Evolutionary conservation across 1,140 invertebrate species (phyloP), one percentile per base, ranked within the genome.

Genomic region (Teleopsis dalmanni): DNA sequence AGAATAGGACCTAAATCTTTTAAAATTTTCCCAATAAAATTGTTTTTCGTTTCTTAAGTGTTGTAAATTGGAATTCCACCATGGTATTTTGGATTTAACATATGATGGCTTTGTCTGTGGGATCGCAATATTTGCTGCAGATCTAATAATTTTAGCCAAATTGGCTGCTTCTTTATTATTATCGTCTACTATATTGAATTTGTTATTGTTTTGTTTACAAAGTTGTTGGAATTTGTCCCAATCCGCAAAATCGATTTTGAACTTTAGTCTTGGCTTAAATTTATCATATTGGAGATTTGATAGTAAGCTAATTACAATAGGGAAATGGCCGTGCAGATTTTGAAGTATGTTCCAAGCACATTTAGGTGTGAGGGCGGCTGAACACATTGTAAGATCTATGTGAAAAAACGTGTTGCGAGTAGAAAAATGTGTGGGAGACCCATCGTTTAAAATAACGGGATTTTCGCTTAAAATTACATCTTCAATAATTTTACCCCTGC

Each of bases 311-410:
- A 42, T 13, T 14, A 42, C 27, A 42, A 42, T 42, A 26, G 40
- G 2, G 25, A 25, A 25, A 33, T 31, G 42, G 5, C 42, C 42
- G 22, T 45, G 27, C n/a, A 33, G 29, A 19, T 34, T 31, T 11
- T 45, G 16, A 21, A 34, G n/a, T 21, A 45, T 21, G 18, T 31
- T 23, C 42, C 42, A 45, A 2, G 19, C 21, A 13, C 26, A 31
- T 45, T 45, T 45, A 19, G 42, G 11, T 21, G 42, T 16, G 8
- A 45, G 18, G 22, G 18, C 21, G 18, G 19, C 14, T 10, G 26
- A 33, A 45, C 29, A 45, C 11, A 31, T 11, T 13, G 26, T 33
- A 10, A 45, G 25, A 16, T 42, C 40, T 45, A 45, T 45, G 8
- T 18, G 16, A 8, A 21, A 33, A 22, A 45, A 45, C 2, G 42